Evolutionary conservation across 2,113 vertebrate genomes (phyloP).

Genomic region (Eptesicus fuscus): DNA sequence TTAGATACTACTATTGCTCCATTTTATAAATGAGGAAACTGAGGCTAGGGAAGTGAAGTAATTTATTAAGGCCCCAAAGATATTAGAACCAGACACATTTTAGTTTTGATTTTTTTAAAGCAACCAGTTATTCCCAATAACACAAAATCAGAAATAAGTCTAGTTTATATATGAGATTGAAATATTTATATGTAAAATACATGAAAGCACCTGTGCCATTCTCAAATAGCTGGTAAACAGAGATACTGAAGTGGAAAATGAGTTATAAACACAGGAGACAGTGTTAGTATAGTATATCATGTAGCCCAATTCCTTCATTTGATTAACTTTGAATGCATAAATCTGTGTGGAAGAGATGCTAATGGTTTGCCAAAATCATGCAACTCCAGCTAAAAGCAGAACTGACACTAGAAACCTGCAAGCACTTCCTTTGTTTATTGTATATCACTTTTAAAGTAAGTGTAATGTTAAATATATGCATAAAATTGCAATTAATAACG

Average conservation of each 20-base stretch:
- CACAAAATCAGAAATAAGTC: conserved; percentile 33
- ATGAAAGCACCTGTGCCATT: not conserved
- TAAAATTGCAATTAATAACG: conserved; percentile 29
- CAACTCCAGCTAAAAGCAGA: not conserved
- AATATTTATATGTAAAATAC: conserved; percentile 26
- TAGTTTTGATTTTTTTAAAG: conserved; percentile 29
- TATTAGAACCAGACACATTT: conserved; percentile 8
- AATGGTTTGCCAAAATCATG: conserved; percentile 37
- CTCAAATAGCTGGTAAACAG: conserved; percentile 3
- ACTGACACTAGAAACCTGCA: not conserved
- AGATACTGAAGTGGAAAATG: conserved; percentile 18
- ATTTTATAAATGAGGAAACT: conserved; percentile 34
- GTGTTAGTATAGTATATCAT: not conserved
- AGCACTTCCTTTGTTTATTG: not conserved
- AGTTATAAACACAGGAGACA: conserved; percentile 19
- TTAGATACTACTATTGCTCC: not conserved
- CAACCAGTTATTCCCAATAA: not conserved
- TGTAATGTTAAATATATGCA: not conserved
- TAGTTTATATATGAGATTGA: not conserved
- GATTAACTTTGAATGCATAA: conserved; percentile 36
- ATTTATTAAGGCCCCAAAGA: not conserved
- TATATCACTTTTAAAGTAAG: conserved; percentile 41
- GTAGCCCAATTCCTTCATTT: conserved; percentile 17
- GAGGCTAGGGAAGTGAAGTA: not conserved
- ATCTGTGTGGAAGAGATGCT: conserved; percentile 21